These are phyloP conservation scores for Prionace glauca DNA, from an alignment of 2,797 vertebrate species.

Conservation along the genomic window DNA sequence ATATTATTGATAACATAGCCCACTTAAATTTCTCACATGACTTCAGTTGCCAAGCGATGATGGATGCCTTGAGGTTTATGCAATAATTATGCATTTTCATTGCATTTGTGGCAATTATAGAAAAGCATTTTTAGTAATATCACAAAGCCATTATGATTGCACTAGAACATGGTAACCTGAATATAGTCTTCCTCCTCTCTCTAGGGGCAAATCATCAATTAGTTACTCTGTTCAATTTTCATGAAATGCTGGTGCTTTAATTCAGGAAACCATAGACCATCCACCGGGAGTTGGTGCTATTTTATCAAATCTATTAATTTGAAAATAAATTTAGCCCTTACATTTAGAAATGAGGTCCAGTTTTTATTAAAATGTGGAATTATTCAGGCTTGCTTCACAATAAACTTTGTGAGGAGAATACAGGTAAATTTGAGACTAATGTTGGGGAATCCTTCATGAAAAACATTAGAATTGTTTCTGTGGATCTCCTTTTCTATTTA, in stretches of 20 bases:
- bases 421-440: not conserved
- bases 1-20: not conserved
- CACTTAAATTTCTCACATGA: not conserved
- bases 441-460: not conserved
- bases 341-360: not conserved
- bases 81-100: not conserved
- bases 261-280: not conserved
- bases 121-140: constrained; percentile 20
- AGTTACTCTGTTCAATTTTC: not conserved
- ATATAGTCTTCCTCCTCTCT: not conserved
- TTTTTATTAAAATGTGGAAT: not conserved
- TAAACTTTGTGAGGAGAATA: not conserved
- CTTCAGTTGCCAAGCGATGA: not conserved
- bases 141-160: not conserved
- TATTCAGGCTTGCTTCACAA: not conserved
- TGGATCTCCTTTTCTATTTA: not conserved
- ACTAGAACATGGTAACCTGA: constrained; percentile 16
- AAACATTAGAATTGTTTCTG: not conserved
- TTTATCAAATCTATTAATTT: not conserved
- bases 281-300: not conserved
- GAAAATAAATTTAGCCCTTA: not conserved
- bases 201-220: not conserved
- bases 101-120: not conserved
- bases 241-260: not conserved
- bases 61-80: constrained; percentile 1